phyloP scores from a whole-genome alignment of 2,113 vertebrate genomes.

The Tenrec ecaudatus region DNA sequence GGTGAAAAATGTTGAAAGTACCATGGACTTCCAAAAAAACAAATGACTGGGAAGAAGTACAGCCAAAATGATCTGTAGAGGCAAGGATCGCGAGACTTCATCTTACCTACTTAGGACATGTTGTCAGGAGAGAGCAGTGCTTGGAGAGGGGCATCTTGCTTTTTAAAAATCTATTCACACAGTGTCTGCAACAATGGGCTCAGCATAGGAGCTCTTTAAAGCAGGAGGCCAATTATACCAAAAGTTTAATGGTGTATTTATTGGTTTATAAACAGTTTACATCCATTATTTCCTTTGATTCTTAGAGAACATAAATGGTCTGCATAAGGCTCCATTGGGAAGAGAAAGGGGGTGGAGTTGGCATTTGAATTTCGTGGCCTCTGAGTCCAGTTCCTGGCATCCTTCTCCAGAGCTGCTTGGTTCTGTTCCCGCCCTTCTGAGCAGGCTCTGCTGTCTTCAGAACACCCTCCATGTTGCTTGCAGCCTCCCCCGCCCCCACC shows the following conservation, averaged over 20 bases:
- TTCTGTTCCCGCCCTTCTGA: background rate
- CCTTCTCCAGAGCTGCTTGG: background rate
- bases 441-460: background rate
- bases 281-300: background rate
- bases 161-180: too few species aligned
- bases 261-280: background rate
- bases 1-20: too few species aligned
- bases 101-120: too few species aligned
- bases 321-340: background rate
- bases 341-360: background rate
- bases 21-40: too few species aligned
- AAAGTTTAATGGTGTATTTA: background rate
- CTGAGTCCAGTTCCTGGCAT: accelerated
- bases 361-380: background rate
- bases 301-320: background rate
- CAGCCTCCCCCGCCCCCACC: background rate
- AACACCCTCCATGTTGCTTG: background rate
- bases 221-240: background rate
- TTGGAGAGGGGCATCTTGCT: too few species aligned
- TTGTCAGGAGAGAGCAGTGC: too few species aligned
- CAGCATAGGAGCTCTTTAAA: background rate
- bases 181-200: too few species aligned
- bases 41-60: too few species aligned
- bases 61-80: too few species aligned
- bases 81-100: too few species aligned